phyloP scores from a whole-genome alignment of 2,797 vertebrate species.

The Nannoperca obscura region DNA sequence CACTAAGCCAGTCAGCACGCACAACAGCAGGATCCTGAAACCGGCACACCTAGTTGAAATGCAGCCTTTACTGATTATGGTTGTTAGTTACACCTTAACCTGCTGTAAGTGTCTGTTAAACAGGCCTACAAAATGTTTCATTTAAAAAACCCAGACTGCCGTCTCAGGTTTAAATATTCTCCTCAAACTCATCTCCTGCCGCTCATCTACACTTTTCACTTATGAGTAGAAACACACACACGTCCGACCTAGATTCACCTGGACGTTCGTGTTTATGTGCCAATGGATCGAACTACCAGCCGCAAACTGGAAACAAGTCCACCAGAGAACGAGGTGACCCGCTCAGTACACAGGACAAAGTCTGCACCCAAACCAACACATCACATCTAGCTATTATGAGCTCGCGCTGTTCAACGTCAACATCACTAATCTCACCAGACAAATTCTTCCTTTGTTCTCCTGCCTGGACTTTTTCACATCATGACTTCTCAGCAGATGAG shows the following conservation, averaged over 20 bases:
- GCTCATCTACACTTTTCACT: background rate
- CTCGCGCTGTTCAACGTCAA: conserved; percentile 39
- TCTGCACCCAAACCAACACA: background rate
- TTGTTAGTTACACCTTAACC: background rate
- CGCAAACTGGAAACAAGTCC: background rate
- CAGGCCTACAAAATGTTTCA: background rate
- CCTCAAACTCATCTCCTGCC: background rate
- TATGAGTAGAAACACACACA: background rate
- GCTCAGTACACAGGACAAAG: background rate
- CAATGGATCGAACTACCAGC: background rate
- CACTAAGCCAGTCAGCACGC: background rate
- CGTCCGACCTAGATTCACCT: background rate
- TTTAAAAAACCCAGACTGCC: background rate
- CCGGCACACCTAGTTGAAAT: background rate
- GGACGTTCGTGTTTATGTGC: background rate
- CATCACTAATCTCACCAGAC: conserved; percentile 45
- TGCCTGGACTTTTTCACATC: conserved; percentile 32
- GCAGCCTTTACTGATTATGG: background rate
- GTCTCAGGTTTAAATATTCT: background rate
- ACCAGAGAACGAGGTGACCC: background rate
- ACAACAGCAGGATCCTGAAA: background rate
- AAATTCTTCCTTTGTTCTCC: conserved; percentile 49
- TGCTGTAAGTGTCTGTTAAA: no score
- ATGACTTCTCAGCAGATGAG: conserved; percentile 33
- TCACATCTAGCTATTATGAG: conserved; percentile 20